Percentiles rank a stretch among this genome's conserved stretches.
Conservation (phyloP, 2,797 vertebrate species). For the Leptoclinus maculatus region DNA sequence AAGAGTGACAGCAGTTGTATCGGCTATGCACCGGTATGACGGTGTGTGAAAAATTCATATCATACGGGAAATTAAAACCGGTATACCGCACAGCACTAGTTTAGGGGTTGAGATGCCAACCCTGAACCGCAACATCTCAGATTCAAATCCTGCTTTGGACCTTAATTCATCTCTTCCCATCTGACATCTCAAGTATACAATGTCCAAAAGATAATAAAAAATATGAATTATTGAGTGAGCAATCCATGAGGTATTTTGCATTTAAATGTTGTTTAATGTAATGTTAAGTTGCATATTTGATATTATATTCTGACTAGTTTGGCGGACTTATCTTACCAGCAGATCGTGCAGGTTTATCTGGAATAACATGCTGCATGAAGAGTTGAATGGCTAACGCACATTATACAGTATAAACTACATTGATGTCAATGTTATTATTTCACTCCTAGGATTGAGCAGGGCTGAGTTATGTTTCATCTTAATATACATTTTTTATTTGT, state of each 20-base stretch:
- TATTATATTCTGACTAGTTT: not conserved
- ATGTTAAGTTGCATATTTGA: not conserved
- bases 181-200: not conserved
- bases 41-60: too few relatives aligned
- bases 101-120: not conserved
- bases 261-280: not conserved
- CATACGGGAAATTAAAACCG: too few relatives aligned
- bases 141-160: not conserved
- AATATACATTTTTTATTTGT: not conserved
- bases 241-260: not conserved
- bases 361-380: not conserved
- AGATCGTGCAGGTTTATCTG: not conserved
- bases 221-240: not conserved
- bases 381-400: not conserved
- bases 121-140: not conserved
- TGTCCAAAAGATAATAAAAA: not conserved
- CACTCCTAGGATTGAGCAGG: not conserved
- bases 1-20: too few relatives aligned
- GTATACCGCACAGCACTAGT: too few relatives aligned
- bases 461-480: not conserved
- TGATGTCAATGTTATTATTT: not conserved
- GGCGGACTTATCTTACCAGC: not conserved
- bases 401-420: not conserved
- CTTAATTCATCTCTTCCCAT: not conserved
- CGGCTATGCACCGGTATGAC: too few relatives aligned